Conservation (phyloP, 1,140 invertebrate genomes). For the Neomicropteryx cornuta region DNA sequence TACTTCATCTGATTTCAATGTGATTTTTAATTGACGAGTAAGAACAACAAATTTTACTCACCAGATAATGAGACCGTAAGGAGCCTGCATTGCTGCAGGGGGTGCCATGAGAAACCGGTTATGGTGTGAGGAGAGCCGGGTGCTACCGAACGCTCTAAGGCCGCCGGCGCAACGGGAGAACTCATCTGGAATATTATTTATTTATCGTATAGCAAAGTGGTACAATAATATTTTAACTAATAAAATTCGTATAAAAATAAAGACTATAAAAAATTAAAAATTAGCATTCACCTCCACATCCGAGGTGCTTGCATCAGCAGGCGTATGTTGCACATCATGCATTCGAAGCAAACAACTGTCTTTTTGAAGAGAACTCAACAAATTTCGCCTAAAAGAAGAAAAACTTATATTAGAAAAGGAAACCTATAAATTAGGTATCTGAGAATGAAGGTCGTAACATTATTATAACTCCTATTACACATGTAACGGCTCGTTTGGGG, state of each 20-base stretch:
- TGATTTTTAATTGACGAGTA: neutral
- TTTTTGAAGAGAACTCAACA: slow-evolving; percentile 62
- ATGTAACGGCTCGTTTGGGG: too few species aligned
- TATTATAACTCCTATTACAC: too few species aligned
- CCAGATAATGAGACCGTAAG: slow-evolving; percentile 54
- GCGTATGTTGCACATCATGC: slow-evolving; percentile 70
- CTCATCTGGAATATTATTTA: too few species aligned
- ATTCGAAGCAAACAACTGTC: slow-evolving; percentile 57
- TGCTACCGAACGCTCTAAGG: slow-evolving; percentile 59
- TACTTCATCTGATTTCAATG: neutral
- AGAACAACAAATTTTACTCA: slow-evolving; percentile 11
- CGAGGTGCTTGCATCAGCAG: slow-evolving; percentile 42
- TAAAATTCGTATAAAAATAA: too few species aligned
- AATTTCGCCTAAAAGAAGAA: slow-evolving; percentile 48
- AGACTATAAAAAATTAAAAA: too few species aligned
- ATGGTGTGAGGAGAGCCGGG: slow-evolving; percentile 42
- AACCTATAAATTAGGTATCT: neutral
- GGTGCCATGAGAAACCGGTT: slow-evolving; percentile 77
- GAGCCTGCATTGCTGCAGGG: slow-evolving; percentile 61
- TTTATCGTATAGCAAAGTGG: too few species aligned
- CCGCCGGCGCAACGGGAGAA: slow-evolving; percentile 49
- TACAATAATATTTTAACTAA: too few species aligned
- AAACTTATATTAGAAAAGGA: neutral
- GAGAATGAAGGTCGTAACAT: too few species aligned
- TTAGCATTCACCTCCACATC: too few species aligned